Conservation (phyloP, 2,888 invertebrate genomes). For the Spicauda simplicius region DNA sequence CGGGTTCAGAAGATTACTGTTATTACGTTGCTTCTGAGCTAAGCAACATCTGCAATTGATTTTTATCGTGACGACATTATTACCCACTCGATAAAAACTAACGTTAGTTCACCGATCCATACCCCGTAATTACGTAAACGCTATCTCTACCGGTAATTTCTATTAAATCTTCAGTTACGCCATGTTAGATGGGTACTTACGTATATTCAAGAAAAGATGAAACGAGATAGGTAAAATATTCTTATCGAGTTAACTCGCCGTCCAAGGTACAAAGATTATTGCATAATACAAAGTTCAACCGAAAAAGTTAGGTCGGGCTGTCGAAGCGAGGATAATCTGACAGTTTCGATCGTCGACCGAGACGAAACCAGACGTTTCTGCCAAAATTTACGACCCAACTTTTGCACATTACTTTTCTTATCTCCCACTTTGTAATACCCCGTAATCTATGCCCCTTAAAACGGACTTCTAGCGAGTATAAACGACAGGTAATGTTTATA, state of each 20-base stretch:
- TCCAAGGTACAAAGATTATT: slow-evolving; percentile 52
- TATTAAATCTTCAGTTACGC: slow-evolving; percentile 27
- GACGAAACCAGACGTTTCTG: slow-evolving; percentile 72
- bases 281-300: slow-evolving; percentile 59
- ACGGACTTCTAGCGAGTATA: slow-evolving; percentile 29
- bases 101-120: slow-evolving; percentile 41
- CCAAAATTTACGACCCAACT: slow-evolving; percentile 78
- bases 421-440: slow-evolving; percentile 65
- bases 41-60: slow-evolving; percentile 70
- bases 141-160: slow-evolving; percentile 53
- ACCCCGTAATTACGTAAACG: slow-evolving; percentile 52
- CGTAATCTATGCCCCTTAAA: slow-evolving; percentile 49
- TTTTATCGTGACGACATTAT: slow-evolving; percentile 79
- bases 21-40: slow-evolving; percentile 71
- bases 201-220: not conserved
- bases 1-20: slow-evolving; percentile 59
- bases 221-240: slow-evolving; percentile 21
- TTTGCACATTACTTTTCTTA: slow-evolving; percentile 79
- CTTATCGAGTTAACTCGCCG: slow-evolving; percentile 39
- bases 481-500: slow-evolving; percentile 10
- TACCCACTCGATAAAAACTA: slow-evolving; percentile 61
- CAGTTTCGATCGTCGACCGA: slow-evolving; percentile 63
- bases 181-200: not conserved
- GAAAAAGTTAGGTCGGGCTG: slow-evolving; percentile 67
- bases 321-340: slow-evolving; percentile 74